Percentiles rank a stretch among this genome's conserved stretches.
Evolutionary conservation across 1,140 invertebrate species (phyloP).

Genomic region (Zelostemma sp.): DNA sequence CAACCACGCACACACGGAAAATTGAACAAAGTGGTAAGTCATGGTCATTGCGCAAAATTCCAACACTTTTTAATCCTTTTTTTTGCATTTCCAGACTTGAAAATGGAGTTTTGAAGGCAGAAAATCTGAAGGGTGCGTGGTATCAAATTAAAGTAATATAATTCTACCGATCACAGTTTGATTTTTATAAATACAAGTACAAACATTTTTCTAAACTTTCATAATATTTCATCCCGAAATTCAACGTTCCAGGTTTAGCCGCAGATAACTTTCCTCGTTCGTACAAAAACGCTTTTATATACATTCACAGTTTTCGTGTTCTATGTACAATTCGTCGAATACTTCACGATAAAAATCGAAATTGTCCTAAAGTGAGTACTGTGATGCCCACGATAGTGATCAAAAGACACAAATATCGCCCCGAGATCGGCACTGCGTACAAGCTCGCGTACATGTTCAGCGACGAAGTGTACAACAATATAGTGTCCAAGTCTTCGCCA

Average conservation of each 20-base stretch:
- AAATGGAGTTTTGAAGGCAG: slow-evolving; percentile 57
- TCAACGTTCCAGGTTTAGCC: no score
- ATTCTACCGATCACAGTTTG: background rate
- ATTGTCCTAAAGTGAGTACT: slow-evolving; percentile 79
- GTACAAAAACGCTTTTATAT: background rate
- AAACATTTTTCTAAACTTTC: background rate
- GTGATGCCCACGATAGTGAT: slow-evolving; percentile 73
- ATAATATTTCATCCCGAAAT: no score
- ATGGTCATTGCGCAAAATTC: slow-evolving; percentile 1
- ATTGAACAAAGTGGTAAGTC: slow-evolving; percentile 53
- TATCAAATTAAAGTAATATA: background rate
- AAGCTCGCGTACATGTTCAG: slow-evolving; percentile 80
- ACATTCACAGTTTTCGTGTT: background rate
- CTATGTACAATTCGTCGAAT: background rate
- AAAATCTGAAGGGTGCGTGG: background rate
- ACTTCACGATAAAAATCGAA: slow-evolving; percentile 60
- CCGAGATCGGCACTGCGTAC: slow-evolving; percentile 79
- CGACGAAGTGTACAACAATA: slow-evolving; percentile 82
- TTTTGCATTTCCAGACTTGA: slow-evolving; percentile 49
- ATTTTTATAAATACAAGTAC: background rate
- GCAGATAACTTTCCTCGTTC: no score
- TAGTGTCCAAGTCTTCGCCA: slow-evolving; percentile 79
- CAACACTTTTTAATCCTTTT: slow-evolving; percentile 7
- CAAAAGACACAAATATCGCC: slow-evolving; percentile 76
- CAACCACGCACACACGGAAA: slow-evolving; percentile 58